phyloP scores from a whole-genome alignment of 2,797 vertebrate genomes.

The Acanthurus tractus region DNA sequence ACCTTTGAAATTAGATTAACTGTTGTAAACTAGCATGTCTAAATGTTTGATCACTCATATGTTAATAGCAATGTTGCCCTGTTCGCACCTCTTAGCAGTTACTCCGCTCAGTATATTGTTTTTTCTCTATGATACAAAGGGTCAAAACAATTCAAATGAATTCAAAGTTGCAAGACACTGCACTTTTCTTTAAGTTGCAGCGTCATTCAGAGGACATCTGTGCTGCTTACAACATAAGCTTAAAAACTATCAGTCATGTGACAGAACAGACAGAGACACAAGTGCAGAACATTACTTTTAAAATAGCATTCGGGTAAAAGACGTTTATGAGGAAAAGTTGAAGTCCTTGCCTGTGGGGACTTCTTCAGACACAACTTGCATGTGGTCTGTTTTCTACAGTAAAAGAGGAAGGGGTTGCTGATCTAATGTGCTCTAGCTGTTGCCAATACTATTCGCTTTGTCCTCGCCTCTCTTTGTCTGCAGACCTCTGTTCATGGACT shows the following conservation, averaged over 20 bases:
- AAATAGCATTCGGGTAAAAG: not conserved
- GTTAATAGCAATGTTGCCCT: not conserved
- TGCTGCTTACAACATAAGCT: not conserved
- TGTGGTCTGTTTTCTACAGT: slow-evolving; percentile 8
- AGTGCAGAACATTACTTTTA: not conserved
- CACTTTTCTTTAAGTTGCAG: not conserved
- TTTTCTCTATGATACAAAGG: not conserved
- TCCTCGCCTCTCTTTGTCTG: slow-evolving; percentile 41
- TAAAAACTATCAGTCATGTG: not conserved
- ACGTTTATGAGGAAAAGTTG: slow-evolving; percentile 1
- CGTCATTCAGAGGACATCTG: not conserved
- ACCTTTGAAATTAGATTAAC: not conserved
- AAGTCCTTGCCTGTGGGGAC: not conserved
- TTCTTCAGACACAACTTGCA: slow-evolving; percentile 6
- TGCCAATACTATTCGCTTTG: slow-evolving; percentile 22
- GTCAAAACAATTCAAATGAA: not conserved
- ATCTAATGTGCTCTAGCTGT: not conserved
- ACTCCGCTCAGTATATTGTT: not conserved
- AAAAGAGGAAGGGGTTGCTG: not conserved
- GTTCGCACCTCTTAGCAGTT: not conserved
- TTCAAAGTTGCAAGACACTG: no score
- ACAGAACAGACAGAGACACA: not conserved
- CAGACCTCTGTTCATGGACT: slow-evolving; percentile 40
- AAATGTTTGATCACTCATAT: not conserved
- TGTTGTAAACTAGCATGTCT: not conserved